Evolutionary conservation across 1,140 invertebrate genomes (phyloP), one percentile per base, ranked within the genome.

Genomic region (Temnothorax curvispinosus): DNA sequence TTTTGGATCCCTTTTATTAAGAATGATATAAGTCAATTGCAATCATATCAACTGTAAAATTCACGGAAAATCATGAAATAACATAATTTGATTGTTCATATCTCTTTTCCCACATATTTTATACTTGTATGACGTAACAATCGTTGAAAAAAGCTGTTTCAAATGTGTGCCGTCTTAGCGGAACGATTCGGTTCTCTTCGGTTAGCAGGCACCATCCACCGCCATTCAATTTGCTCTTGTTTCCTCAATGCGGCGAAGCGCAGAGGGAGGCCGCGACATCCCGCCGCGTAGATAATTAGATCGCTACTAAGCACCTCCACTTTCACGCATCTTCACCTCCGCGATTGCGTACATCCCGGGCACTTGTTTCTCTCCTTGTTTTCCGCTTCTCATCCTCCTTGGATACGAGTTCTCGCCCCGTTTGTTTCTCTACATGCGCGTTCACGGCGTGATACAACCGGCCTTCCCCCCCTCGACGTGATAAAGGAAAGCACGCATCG

Each of bases 261-360:
- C 93, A 91, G 92, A 92, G 91, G 93, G 93, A 91, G 92, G 93
- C 92, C 93, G 78, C 86, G 90, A 87, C 89, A 90, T 92, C 93
- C 93, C 91, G 92, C 91, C 93, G 94, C 92, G 93, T 92, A 92
- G 93, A 94, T 94, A 94, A 94, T 94, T 94, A 94, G 94, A 94
- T 94, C 93, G 93, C 93, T 94, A 94, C 94, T 93, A 93, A 90
- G 91, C 87, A 91, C 89, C 91, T 88, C 88, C 88, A 85, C 87
- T 91, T 92, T 92, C 88, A 93, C 92, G 91, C 91, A 92, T 92
- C 92, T 90, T 92, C 92, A 90, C 92, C 88, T 88, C 87, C 90
- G 91, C 86, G 75, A 15, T 81, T 52, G 89, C 89, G 90, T 81
- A 80, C 88, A 27, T 1, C 27, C 72, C 67, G 85, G 74, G 77